Conservation (phyloP, 2,888 invertebrate genomes). For the Muschampia staudingeri region DNA sequence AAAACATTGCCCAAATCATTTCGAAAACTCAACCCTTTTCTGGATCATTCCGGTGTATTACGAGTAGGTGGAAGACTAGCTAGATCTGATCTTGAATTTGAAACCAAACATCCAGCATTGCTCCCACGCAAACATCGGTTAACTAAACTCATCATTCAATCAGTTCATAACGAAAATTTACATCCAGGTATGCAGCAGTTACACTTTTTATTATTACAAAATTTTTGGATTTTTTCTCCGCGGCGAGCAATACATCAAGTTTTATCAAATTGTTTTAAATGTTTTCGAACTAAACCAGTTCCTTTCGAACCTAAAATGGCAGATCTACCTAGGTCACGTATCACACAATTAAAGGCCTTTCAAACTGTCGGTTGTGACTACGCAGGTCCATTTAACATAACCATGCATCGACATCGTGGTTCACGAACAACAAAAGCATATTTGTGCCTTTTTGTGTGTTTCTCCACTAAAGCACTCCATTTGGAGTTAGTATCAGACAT, state of each 20-base stretch:
- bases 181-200: too few species aligned
- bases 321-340: too few species aligned
- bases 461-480: background rate
- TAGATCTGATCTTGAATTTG: conserved; percentile 9
- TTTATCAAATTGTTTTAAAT: too few species aligned
- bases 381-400: conserved; percentile 5
- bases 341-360: background rate
- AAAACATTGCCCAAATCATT: conserved; percentile 14
- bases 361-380: conserved; percentile 8
- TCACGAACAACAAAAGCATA: background rate
- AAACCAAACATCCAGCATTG: conserved; percentile 11
- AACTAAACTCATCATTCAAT: too few species aligned
- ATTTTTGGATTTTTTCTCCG: too few species aligned
- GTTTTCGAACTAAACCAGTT: too few species aligned
- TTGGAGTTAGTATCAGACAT: too few species aligned
- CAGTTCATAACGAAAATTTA: too few species aligned
- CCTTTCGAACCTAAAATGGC: too few species aligned
- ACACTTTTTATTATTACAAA: too few species aligned
- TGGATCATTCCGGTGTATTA: too few species aligned
- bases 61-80: background rate
- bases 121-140: background rate
- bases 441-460: background rate
- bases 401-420: conserved; percentile 1
- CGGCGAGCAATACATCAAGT: too few species aligned
- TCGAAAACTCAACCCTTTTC: background rate